Percentiles rank a stretch among this genome's conserved stretches.
Conservation (phyloP, 2,888 invertebrate species). For the Polylopha cassiicola region DNA sequence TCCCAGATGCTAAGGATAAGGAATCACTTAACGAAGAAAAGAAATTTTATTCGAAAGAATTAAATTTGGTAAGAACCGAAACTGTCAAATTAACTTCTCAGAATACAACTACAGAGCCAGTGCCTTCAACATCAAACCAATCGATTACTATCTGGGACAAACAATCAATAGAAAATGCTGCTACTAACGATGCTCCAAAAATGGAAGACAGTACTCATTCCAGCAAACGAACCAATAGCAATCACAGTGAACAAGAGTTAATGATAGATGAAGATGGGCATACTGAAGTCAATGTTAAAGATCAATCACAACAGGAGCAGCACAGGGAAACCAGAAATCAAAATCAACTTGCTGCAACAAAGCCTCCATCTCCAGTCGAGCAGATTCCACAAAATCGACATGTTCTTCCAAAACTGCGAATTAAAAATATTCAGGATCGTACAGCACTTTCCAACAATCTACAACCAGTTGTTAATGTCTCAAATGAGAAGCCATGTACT, state of each 20-base stretch:
- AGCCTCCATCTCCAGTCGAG: conserved; percentile 2
- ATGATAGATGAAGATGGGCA: neutral
- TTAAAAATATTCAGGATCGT: neutral
- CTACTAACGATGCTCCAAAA: neutral
- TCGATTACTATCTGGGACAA: neutral
- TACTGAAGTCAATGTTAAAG: neutral
- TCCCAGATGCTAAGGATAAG: neutral
- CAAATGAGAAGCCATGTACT: neutral
- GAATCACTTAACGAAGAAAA: neutral
- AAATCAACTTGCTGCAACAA: conserved; percentile 6
- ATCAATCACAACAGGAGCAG: conserved; percentile 5
- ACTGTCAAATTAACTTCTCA: neutral
- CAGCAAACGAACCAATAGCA: neutral
- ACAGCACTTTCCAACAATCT: neutral
- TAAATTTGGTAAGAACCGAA: neutral
- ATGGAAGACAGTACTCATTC: neutral
- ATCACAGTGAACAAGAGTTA: neutral
- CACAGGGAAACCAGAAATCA: conserved; percentile 1
- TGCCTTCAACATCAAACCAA: neutral
- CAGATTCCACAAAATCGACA: conserved; percentile 3
- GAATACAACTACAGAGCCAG: neutral
- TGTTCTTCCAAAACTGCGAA: neutral
- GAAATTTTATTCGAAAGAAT: conserved; percentile 1
- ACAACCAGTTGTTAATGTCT: neutral
- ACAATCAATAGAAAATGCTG: neutral